A percentile compares a stretch with the other conserved stretches of the same genome.
Conservation (phyloP, 2,113 vertebrate species). For the Chloropsis cyanopogon region DNA sequence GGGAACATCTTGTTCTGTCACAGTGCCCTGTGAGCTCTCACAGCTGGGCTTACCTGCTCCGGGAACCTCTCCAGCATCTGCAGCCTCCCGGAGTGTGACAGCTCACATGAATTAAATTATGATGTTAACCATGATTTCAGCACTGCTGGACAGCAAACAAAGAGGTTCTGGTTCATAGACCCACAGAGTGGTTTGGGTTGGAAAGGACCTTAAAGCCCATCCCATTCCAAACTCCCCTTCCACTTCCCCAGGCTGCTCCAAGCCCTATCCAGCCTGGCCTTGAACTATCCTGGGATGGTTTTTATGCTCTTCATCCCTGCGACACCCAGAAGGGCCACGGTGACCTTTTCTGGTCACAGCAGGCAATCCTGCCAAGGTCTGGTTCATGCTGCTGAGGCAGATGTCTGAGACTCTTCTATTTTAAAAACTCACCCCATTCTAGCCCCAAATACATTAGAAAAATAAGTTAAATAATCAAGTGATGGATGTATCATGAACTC, state of each 20-base stretch:
- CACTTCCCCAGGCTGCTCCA: background rate
- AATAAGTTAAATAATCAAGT: conserved; percentile 55
- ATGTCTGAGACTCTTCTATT: background rate
- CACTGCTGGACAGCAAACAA: background rate
- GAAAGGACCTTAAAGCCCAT: background rate
- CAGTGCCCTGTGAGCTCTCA: background rate
- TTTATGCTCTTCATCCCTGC: background rate
- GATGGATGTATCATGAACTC: conserved; percentile 38
- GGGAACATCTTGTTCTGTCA: background rate
- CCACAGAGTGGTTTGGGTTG: background rate
- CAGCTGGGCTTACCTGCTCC: background rate
- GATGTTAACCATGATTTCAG: background rate
- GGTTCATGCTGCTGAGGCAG: background rate
- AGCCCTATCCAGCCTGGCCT: background rate
- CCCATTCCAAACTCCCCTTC: background rate
- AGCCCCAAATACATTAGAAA: background rate
- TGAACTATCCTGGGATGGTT: background rate
- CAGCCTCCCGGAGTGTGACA: background rate
- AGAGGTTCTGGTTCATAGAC: background rate
- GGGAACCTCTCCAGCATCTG: background rate
- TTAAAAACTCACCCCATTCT: background rate
- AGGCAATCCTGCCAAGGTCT: background rate
- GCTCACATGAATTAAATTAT: fast-evolving
- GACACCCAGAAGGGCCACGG: background rate
- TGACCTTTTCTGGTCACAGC: background rate